Evolutionary conservation across 2,888 invertebrate species (phyloP).

Genomic region (Diplazon laetatorius): DNA sequence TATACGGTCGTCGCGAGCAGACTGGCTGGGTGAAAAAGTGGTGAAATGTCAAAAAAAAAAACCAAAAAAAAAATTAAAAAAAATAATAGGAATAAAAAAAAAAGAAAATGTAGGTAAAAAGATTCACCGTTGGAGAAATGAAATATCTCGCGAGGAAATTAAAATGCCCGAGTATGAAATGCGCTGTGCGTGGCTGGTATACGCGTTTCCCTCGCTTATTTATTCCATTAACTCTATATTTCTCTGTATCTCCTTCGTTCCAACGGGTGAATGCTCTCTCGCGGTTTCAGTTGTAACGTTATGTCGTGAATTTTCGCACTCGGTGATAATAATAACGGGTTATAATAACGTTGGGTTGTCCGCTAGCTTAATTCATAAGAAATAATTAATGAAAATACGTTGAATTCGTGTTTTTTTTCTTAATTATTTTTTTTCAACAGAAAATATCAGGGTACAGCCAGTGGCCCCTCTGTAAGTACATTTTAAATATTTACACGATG

Average conservation of each 20-base stretch:
- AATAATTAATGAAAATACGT: neutral
- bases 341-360: neutral
- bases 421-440: too few species aligned
- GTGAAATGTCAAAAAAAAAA: constrained; percentile 12
- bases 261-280: constrained; percentile 18
- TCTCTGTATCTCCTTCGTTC: constrained; percentile 24
- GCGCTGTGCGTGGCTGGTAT: constrained; percentile 33
- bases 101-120: neutral
- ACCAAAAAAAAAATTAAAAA: neutral
- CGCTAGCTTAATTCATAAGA: neutral
- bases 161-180: constrained; percentile 68
- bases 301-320: constrained; percentile 1
- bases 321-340: neutral
- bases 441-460: too few species aligned
- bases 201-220: constrained; percentile 57
- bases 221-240: constrained; percentile 59
- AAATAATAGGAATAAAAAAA: constrained; percentile 27
- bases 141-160: constrained; percentile 74
- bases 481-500: too few species aligned
- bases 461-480: too few species aligned
- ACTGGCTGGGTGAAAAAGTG: constrained; percentile 15
- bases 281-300: neutral
- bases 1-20: constrained; percentile 1
- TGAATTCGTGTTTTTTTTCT: too few species aligned
- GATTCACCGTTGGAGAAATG: constrained; percentile 58